Evolutionary conservation across 2,113 vertebrate genomes (phyloP), one percentile per base, ranked within the genome.

Genomic region (Eira barbara): DNA sequence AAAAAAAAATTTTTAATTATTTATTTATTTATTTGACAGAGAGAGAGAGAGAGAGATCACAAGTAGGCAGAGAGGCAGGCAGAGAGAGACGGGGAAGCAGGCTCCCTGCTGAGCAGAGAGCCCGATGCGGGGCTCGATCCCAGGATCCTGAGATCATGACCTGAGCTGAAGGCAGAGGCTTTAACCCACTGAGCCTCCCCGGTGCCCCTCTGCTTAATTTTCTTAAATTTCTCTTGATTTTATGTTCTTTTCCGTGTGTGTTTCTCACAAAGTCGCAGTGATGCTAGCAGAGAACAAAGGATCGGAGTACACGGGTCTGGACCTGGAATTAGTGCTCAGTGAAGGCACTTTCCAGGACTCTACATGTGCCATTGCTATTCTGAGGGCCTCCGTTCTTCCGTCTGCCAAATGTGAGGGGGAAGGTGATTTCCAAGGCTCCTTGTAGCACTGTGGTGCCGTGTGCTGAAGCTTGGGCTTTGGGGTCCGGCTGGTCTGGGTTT

Each of bases 351-450:
- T 49, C 27, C 49, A 0, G 0, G 25, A 29, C 61, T 94, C 27
- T 20, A 34, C 15, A 5, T 1, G 6, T 2, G 27, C 13, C 84
- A 4, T 4, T 47, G 52, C 59, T 39, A 0, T 34, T 84, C 80
- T 92, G 63, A 45, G 13, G 42, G 27, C 2, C 21, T 78, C 78
- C 2, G 25, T 21, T 49, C 42, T 39, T 55, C n/a, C 6, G 36
- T 21, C 2, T 15, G 36, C 27, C 23, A 23, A 5, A 29, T 11
- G 0, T 0, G 14, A 1, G 2, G 10, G 31, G 2, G 49, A 2
- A 15, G 39, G 31, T 4, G 42, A 31, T 49, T 55, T 65, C 42
- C 65, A 31, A 9, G 25, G 12, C 31, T 73, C 5, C 55, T 15
- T 7, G 15, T 2, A 39, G 36, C 89, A 59, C 36, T 7, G 20